phyloP scores from a whole-genome alignment of 1,140 invertebrate genomes.

The Sarcophaga bullata region DNA sequence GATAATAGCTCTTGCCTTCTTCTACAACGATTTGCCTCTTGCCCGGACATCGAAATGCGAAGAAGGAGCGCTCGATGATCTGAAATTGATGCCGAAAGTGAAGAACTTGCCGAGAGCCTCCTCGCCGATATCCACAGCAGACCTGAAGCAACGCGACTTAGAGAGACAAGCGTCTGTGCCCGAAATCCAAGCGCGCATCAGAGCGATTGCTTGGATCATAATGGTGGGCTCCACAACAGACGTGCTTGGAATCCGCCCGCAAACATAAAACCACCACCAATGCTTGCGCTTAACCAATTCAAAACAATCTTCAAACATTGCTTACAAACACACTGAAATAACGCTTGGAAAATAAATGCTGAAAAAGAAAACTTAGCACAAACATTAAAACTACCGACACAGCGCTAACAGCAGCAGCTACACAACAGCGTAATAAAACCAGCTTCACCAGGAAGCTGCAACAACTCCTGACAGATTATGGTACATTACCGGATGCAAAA shows the following conservation, averaged over 20 bases:
- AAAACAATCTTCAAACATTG: background rate
- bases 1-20: conserved; percentile 79
- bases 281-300: conserved; percentile 35
- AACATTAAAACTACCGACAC: conserved; percentile 46
- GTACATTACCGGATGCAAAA: conserved; percentile 76
- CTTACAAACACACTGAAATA: conserved; percentile 27
- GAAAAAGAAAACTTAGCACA: conserved; percentile 51
- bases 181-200: conserved; percentile 61
- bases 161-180: conserved; percentile 66
- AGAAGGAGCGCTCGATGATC: conserved; percentile 68
- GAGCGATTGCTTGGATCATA: conserved; percentile 66
- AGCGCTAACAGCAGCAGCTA: conserved; percentile 45
- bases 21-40: conserved; percentile 82
- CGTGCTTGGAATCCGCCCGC: conserved; percentile 82
- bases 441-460: conserved; percentile 46
- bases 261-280: conserved; percentile 66
- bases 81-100: conserved; percentile 74
- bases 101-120: conserved; percentile 82
- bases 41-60: conserved; percentile 72
- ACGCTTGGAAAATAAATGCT: conserved; percentile 43
- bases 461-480: conserved; percentile 71
- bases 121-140: conserved; percentile 81
- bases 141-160: conserved; percentile 75
- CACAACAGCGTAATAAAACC: conserved; percentile 42
- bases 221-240: conserved; percentile 84